phyloP scores from a whole-genome alignment of 2,888 invertebrate genomes.

The Erebia aethiops region DNA sequence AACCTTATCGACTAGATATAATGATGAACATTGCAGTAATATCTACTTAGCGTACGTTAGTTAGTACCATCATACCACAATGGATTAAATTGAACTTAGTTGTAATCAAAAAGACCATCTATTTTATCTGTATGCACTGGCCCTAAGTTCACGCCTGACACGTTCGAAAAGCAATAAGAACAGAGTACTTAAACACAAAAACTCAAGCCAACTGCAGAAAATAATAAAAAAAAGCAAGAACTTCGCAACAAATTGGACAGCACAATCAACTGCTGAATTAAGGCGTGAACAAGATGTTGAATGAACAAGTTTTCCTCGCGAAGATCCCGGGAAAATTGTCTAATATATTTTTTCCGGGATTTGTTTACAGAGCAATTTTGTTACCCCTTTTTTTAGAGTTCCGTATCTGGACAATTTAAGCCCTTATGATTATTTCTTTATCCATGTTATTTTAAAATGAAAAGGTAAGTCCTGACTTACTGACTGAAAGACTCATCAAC shows the following conservation, averaged over 20 bases:
- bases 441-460: too few relatives aligned
- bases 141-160: not conserved
- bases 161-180: not conserved
- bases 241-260: constrained; percentile 15
- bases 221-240: not conserved
- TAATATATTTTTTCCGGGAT: constrained; percentile 45
- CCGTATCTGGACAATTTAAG: not conserved
- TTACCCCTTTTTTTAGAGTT: constrained; percentile 47
- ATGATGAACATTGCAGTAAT: too few relatives aligned
- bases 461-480: too few relatives aligned
- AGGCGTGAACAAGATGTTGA: constrained; percentile 16
- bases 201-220: not conserved
- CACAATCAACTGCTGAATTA: constrained; percentile 27
- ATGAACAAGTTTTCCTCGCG: constrained; percentile 28
- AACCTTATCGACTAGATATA: too few relatives aligned
- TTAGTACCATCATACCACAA: too few relatives aligned
- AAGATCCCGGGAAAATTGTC: constrained; percentile 36
- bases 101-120: too few relatives aligned
- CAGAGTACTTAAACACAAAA: not conserved
- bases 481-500: too few relatives aligned
- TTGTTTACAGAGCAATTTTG: constrained; percentile 60
- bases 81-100: too few relatives aligned
- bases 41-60: too few relatives aligned
- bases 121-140: too few relatives aligned
- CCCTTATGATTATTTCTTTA: too few relatives aligned